phyloP scores from a whole-genome alignment of 2,888 invertebrate species.

The Imbricaverruca yamaguchii region DNA sequence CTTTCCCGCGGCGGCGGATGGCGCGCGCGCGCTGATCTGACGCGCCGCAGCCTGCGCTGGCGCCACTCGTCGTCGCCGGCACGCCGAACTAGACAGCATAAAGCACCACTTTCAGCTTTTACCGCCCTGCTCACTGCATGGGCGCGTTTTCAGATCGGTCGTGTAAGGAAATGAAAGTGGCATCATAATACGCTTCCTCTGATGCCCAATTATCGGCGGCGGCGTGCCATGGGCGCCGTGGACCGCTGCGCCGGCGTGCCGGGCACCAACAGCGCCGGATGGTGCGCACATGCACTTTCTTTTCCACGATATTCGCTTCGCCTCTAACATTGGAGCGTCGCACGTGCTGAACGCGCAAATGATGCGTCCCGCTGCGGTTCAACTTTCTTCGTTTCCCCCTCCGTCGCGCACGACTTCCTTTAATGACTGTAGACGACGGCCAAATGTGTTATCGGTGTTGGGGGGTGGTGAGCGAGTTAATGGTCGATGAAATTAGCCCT shows the following conservation, averaged over 20 bases:
- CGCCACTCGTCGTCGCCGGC: neutral
- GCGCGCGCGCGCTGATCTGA: neutral
- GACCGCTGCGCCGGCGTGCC: neutral
- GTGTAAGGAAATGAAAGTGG: neutral
- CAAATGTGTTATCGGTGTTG: neutral
- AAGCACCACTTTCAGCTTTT: neutral
- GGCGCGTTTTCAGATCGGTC: neutral
- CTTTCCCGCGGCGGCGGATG: neutral
- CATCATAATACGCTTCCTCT: neutral
- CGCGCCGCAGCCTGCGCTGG: neutral
- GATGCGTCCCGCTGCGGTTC: neutral
- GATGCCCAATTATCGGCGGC: neutral
- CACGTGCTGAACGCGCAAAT: neutral
- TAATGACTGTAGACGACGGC: neutral
- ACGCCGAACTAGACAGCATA: neutral
- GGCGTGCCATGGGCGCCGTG: neutral
- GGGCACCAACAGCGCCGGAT: neutral
- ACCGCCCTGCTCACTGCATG: neutral
- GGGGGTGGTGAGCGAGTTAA: neutral
- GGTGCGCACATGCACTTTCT: neutral
- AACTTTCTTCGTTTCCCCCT: neutral
- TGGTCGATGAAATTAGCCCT: too few species aligned
- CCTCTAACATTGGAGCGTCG: neutral
- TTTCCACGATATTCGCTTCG: neutral
- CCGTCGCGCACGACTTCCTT: neutral